Base-by-base conservation (phyloP, 2,113 vertebrate species). In the Oophaga pumilio region DNA sequence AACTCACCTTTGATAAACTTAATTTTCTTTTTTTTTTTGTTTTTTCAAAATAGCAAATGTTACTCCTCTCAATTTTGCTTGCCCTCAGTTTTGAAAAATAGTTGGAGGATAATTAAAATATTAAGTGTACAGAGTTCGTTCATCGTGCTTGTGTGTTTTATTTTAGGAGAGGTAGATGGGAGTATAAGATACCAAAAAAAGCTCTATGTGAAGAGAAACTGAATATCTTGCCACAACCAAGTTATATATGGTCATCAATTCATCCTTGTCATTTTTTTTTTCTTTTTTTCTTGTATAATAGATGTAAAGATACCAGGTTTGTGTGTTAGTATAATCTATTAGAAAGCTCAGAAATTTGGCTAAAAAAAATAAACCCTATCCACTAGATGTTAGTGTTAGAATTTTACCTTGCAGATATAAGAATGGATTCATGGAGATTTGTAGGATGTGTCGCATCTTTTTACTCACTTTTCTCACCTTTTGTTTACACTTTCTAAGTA, bases 1-100 rank as follows among this genome's bases (percentile, higher is more conserved):
- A 86, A 56, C 60, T 86, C 76, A 79, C 60, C 26, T 86, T 86
- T 86, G 81, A 73, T 73, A 73, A 84, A 84, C 15, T 50, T 64
- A 73, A 73, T 74, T 73, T 84, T 79, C 71, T 84, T 66, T 50
- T 68, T 84, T 43, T 84, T n/a, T 50, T 68, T 84, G 9, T 84
- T n/a, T 84, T 84, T 82, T 74, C 50, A 73, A 84, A 57, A 84
- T 73, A 74, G 82, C 68, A 14, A 43, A 59, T 73, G 82, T 84
- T 73, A 84, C 50, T 52, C 68, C 15, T 69, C 56, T 69, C 17
- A 57, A 59, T 73, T 73, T 24, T 74, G 82, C 82, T 84, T 74
- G 24, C 82, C 50, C 52, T 57, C 50, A 20, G 20, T 84, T 20
- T 82, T 84, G 52, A 84, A 56, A 43, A 84, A 52, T 68, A 84